Conservation (phyloP, 2,113 vertebrate genomes). For the Callaeas wilsoni region DNA sequence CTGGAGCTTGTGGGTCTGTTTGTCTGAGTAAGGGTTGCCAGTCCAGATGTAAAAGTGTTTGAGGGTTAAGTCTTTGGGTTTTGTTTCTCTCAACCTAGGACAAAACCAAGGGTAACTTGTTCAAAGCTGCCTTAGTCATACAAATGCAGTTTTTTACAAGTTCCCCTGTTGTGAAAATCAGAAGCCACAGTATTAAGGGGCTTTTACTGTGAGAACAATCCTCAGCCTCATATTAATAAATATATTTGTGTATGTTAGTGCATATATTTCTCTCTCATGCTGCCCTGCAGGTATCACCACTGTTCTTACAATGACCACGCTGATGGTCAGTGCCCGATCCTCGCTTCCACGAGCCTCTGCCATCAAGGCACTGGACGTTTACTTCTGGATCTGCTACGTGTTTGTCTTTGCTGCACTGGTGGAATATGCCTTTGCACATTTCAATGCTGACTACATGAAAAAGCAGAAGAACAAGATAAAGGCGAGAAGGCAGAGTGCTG, state of each 20-base stretch:
- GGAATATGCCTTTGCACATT: constrained; percentile 96
- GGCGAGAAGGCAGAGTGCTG: constrained; percentile 74
- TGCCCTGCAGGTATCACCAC: constrained; percentile 88
- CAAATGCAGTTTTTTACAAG: neutral
- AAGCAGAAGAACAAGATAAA: constrained; percentile 92
- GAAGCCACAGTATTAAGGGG: neutral
- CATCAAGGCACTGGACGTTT: constrained; percentile 94
- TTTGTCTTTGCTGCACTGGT: constrained; percentile 96
- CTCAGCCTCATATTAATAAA: neutral
- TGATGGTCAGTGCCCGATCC: constrained; percentile 96
- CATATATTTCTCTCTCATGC: neutral
- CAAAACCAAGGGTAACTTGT: neutral
- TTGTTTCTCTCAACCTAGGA: neutral
- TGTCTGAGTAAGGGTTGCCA: neutral
- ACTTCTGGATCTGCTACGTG: constrained; percentile 99
- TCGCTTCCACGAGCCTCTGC: constrained; percentile 92
- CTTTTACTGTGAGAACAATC: neutral
- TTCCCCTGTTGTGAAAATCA: neutral
- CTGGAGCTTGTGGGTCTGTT: neutral
- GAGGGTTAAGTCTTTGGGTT: neutral
- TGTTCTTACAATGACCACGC: constrained; percentile 95
- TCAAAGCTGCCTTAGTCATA: neutral
- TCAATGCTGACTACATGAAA: constrained; percentile 93
- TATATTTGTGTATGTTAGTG: neutral
- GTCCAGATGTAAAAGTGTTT: neutral